Conservation (phyloP, 2,113 vertebrate species). For the Synodontis membranacea region DNA sequence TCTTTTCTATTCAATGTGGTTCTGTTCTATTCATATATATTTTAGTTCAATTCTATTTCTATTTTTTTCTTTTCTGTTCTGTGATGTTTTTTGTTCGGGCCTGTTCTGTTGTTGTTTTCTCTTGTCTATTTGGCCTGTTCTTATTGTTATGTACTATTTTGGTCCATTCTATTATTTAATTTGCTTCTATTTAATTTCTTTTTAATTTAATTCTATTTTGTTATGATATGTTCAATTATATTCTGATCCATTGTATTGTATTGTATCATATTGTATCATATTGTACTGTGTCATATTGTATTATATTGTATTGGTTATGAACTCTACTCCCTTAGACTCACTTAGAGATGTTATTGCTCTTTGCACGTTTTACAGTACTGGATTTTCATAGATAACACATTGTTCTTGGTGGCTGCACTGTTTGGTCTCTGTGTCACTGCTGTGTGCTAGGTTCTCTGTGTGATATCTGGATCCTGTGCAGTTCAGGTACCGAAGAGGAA, state of each 20-base stretch:
- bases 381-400: neutral
- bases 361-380: neutral
- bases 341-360: neutral
- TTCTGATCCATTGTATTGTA: neutral
- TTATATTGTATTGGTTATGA: neutral
- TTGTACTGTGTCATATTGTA: neutral
- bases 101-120: no score
- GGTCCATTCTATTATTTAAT: neutral
- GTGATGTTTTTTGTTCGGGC: neutral
- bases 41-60: no score
- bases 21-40: neutral
- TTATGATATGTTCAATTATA: no score
- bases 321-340: neutral
- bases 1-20: neutral
- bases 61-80: neutral
- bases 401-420: conserved; percentile 7
- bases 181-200: no score
- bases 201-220: neutral
- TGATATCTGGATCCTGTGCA: conserved; percentile 74
- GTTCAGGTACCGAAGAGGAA: conserved; percentile 75
- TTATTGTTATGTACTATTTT: no score
- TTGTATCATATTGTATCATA: no score
- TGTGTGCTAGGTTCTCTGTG: conserved; percentile 49
- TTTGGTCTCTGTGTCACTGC: conserved; percentile 7
- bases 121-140: no score